A percentile compares a stretch with the other conserved stretches of the same genome.
phyloP scores from a whole-genome alignment of 2,888 invertebrate genomes.

The Therioaphis trifolii region DNA sequence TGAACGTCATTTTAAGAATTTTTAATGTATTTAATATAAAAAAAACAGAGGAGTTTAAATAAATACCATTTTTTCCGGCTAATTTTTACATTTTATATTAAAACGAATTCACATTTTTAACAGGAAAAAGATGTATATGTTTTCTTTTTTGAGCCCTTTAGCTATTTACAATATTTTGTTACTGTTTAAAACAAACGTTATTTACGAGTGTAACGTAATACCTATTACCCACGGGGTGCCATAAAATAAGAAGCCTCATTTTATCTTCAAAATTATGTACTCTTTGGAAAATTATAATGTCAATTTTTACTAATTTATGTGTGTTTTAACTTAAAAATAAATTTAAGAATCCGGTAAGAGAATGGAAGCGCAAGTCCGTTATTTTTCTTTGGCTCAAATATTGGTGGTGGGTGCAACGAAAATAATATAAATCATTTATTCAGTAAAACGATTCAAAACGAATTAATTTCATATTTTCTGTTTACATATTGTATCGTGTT shows the following conservation, averaged over 20 bases:
- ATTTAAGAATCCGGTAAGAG: no score
- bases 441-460: no score
- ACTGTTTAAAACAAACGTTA: slow-evolving; percentile 43
- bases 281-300: background rate
- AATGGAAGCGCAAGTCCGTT: no score
- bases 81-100: slow-evolving; percentile 6
- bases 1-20: no score
- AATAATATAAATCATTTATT: no score
- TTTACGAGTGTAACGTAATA: slow-evolving; percentile 11
- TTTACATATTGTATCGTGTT: no score
- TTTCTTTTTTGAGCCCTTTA: background rate
- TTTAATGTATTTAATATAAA: no score
- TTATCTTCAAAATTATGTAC: background rate
- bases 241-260: slow-evolving; percentile 9
- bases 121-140: background rate
- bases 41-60: no score
- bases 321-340: background rate
- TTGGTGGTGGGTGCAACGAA: no score
- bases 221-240: slow-evolving; percentile 16
- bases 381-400: no score
- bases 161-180: slow-evolving; percentile 17
- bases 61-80: background rate
- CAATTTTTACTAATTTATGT: slow-evolving; percentile 30
- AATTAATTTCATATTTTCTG: no score
- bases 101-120: slow-evolving; percentile 29